Evolutionary conservation across 2,113 vertebrate genomes (phyloP), one percentile per base, ranked within the genome.

Genomic region (Chascanopsetta lugubris): DNA sequence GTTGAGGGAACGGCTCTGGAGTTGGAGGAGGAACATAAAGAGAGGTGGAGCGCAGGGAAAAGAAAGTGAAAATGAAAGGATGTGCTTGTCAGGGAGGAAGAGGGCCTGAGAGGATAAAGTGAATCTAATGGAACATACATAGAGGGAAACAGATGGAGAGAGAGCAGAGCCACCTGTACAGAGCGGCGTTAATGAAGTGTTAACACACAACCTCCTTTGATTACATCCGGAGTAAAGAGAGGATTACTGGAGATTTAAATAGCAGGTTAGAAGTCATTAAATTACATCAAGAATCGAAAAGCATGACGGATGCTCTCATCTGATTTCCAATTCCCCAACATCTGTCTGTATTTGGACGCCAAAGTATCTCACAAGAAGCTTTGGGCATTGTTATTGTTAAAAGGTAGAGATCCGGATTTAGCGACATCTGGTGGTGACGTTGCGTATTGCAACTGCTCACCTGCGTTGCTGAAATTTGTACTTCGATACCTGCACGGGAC

Each of bases 1-100:
- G 66, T 80, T 71, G 53, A 61, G 69, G 22, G 24, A 69, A 29
- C 26, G 53, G 72, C 34, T 69, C 51, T 55, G 59, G 48, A 61
- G 54, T 54, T 68, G 57, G 34, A 69, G 56, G 48, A 25, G 32
- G 45, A 73, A 72, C 53, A 77, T 40, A 80, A 64, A 64, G 22
- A 68, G 49, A 61, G 45, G 73, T 69, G 59, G 64, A 55, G 64
- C 54, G 47, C 0, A 0, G 36, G 43, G 56, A 51, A 51, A 68
- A 48, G 22, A 69, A 29, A 48, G 11, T 25, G 43, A 40, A 61
- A 38, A 30, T 24, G 24, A 61, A 60, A 65, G 43, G 46, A 59
- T 53, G 61, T 32, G 54, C 49, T 49, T 49, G 49, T 65, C 22
- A 32, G 59, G 58, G 30, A 67, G 32, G 47, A 61, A 61, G 21